A percentile compares a stretch with the other conserved stretches of the same genome.
Conservation (phyloP, 2,888 invertebrate species). For the Eugnorisma glareosa region DNA sequence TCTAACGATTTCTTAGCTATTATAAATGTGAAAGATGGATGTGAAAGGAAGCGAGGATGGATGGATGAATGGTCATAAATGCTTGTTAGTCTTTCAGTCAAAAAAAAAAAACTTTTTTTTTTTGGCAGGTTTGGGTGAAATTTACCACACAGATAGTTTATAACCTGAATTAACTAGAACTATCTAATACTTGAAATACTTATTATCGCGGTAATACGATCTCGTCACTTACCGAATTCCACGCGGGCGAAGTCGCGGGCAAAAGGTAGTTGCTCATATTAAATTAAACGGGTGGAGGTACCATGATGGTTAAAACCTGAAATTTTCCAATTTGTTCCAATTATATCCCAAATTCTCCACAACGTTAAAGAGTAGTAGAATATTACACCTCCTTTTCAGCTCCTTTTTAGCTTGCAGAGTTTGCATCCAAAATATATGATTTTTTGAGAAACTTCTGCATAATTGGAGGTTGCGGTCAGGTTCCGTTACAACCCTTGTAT, state of each 20-base stretch:
- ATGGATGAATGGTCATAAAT: background rate
- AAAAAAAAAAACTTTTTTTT: too few species aligned
- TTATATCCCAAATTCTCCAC: background rate
- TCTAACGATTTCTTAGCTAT: background rate
- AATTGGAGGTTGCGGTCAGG: background rate
- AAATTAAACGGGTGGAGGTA: background rate
- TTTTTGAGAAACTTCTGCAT: background rate
- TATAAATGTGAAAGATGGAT: background rate
- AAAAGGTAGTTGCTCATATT: background rate
- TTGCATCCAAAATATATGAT: background rate
- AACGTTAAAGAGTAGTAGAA: background rate
- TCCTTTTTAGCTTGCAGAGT: background rate
- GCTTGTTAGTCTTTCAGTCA: background rate
- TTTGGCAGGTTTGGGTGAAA: background rate
- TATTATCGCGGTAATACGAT: background rate
- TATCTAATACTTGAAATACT: background rate
- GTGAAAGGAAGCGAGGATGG: too few species aligned
- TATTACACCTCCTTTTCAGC: background rate
- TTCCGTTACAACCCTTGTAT: background rate
- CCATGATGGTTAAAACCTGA: background rate
- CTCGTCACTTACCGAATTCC: rapidly evolving
- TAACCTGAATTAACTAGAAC: too few species aligned
- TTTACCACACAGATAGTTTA: background rate
- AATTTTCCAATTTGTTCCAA: too few species aligned
- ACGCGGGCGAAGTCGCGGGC: background rate